A percentile compares a stretch with the other conserved stretches of the same genome.
Conservation (phyloP, 2,888 invertebrate species). For the Synergus itoensis region DNA sequence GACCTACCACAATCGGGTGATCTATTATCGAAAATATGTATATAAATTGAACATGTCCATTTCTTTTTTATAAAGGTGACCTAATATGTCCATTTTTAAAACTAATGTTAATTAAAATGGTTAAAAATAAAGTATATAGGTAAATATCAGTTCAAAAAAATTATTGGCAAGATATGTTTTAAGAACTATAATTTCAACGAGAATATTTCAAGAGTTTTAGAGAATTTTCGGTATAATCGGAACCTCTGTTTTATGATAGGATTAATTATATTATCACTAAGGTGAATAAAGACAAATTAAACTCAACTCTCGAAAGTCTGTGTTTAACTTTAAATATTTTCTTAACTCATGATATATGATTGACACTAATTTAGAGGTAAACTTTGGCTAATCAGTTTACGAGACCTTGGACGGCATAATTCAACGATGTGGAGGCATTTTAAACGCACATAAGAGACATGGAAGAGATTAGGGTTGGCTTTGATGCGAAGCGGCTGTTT, state of each 20-base stretch:
- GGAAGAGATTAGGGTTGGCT: constrained; percentile 27
- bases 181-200: too few relatives aligned
- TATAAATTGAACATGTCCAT: too few relatives aligned
- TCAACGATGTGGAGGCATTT: constrained; percentile 4
- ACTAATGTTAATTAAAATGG: too few relatives aligned
- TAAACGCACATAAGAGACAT: constrained; percentile 6
- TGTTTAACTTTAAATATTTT: not conserved
- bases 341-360: not conserved
- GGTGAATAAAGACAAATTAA: not conserved
- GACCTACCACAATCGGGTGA: not conserved
- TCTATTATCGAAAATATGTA: too few relatives aligned
- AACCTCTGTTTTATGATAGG: too few relatives aligned
- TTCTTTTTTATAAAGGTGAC: too few relatives aligned
- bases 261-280: not conserved
- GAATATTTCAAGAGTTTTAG: too few relatives aligned
- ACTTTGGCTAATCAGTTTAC: constrained; percentile 9
- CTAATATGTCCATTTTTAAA: not conserved
- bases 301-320: not conserved
- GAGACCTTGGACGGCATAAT: constrained; percentile 6
- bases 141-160: not conserved
- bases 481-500: constrained; percentile 33
- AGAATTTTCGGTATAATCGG: not conserved
- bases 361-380: not conserved
- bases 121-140: too few relatives aligned
- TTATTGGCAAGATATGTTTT: not conserved